Percentiles rank a stretch among this genome's conserved stretches.
Conservation (phyloP, 1,140 invertebrate genomes). For the Sipha flava region DNA sequence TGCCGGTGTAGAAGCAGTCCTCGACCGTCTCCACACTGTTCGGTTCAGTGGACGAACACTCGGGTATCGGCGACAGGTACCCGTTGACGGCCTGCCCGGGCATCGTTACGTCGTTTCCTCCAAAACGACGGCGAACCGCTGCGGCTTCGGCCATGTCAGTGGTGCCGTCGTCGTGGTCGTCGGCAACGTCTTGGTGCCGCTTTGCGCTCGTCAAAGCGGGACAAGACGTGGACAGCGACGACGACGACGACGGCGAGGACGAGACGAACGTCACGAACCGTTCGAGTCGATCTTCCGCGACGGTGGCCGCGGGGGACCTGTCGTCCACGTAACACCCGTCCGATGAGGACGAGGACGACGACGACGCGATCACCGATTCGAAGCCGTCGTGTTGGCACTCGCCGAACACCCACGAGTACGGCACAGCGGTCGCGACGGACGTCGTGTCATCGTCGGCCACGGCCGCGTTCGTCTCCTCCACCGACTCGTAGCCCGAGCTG, state of each 20-base stretch:
- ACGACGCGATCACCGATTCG: not conserved
- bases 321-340: not conserved
- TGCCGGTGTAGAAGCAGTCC: not conserved
- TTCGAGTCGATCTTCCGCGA: constrained; percentile 8
- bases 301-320: not conserved
- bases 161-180: not conserved
- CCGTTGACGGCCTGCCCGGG: not conserved
- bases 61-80: constrained; percentile 6
- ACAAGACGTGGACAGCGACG: not conserved
- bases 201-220: constrained; percentile 21
- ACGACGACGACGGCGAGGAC: too few relatives aligned
- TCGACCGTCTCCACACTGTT: constrained; percentile 18
- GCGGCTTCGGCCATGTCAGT: not conserved
- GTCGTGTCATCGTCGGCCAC: not conserved
- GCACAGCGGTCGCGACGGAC: not conserved
- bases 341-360: not conserved
- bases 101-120: not conserved
- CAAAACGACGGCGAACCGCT: not conserved
- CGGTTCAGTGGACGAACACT: constrained; percentile 22
- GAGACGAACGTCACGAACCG: constrained; percentile 1
- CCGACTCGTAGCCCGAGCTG: constrained; percentile 13
- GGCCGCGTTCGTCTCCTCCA: not conserved
- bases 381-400: not conserved
- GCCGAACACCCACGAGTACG: constrained; percentile 33
- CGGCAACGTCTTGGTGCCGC: not conserved